Conservation (phyloP, 2,797 vertebrate genomes). For the Gorsachius magnificus region DNA sequence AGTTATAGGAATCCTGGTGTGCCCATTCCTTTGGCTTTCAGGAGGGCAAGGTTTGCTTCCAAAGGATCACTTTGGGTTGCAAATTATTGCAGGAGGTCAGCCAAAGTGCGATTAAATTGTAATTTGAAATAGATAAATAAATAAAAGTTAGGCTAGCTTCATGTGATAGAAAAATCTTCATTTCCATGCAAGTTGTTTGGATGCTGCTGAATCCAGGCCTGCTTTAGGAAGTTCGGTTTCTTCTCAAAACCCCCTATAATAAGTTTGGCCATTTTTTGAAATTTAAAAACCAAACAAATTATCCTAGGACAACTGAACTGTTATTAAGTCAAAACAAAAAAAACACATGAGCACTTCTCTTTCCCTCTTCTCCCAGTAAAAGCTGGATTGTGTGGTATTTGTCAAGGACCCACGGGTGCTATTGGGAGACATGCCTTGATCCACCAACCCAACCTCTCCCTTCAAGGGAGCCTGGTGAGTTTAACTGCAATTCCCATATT, state of each 20-base stretch:
- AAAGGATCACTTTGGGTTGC: neutral
- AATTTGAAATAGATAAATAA: neutral
- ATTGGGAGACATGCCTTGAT: neutral
- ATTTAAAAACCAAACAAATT: neutral
- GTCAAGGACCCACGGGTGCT: neutral
- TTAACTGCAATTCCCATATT: neutral
- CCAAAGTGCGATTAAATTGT: neutral
- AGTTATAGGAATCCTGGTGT: neutral
- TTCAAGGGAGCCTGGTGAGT: neutral
- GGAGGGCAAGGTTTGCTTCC: neutral
- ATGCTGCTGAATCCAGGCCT: neutral
- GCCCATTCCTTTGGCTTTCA: neutral
- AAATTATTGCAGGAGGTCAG: neutral
- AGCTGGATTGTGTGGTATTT: neutral
- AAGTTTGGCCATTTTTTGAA: neutral
- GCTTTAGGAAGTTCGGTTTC: neutral
- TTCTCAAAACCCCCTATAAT: neutral
- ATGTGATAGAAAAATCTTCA: neutral
- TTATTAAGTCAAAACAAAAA: neutral
- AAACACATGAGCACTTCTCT: neutral
- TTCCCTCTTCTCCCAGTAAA: neutral
- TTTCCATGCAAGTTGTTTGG: neutral
- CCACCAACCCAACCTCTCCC: neutral
- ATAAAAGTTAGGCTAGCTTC: neutral
- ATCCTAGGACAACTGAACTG: neutral